These are phyloP conservation scores for Ennomos fuscantarius DNA, from an alignment of 2,888 invertebrate genomes.

Conservation along the genomic window DNA sequence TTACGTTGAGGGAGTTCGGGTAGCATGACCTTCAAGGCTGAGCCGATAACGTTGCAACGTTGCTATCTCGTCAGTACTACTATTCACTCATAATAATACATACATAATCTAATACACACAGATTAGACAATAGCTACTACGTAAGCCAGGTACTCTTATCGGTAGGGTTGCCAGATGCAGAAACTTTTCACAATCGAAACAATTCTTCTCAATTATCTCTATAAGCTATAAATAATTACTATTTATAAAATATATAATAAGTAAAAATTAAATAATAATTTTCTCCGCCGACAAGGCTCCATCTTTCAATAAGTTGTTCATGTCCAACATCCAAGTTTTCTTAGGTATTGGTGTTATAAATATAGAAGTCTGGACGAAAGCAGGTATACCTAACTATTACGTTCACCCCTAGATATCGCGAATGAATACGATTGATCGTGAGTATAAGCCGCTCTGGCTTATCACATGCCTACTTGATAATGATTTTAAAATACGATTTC, in stretches of 20 bases:
- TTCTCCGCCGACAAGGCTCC: no score
- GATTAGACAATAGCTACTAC: slow-evolving; percentile 14
- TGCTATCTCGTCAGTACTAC: slow-evolving; percentile 46
- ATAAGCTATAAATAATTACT: no score
- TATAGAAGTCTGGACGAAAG: background rate
- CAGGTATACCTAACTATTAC: background rate
- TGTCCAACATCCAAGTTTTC: no score
- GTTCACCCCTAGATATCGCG: slow-evolving; percentile 10
- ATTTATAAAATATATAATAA: no score
- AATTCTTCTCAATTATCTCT: no score
- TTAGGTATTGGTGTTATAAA: background rate
- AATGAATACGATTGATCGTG: slow-evolving; percentile 69
- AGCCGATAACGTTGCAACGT: slow-evolving; percentile 70
- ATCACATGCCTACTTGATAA: slow-evolving; percentile 73
- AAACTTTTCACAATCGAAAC: no score
- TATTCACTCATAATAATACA: slow-evolving; percentile 46
- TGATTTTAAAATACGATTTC: slow-evolving; percentile 76
- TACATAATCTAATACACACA: slow-evolving; percentile 17
- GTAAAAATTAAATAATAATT: no score
- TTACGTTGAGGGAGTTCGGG: slow-evolving; percentile 57
- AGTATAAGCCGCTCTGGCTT: slow-evolving; percentile 58
- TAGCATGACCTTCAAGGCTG: slow-evolving; percentile 65
- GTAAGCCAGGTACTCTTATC: slow-evolving; percentile 4
- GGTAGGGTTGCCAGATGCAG: slow-evolving; percentile 14
- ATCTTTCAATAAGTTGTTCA: no score